Conservation (phyloP, 2,888 invertebrate genomes). For the Oscheius sp. region DNA sequence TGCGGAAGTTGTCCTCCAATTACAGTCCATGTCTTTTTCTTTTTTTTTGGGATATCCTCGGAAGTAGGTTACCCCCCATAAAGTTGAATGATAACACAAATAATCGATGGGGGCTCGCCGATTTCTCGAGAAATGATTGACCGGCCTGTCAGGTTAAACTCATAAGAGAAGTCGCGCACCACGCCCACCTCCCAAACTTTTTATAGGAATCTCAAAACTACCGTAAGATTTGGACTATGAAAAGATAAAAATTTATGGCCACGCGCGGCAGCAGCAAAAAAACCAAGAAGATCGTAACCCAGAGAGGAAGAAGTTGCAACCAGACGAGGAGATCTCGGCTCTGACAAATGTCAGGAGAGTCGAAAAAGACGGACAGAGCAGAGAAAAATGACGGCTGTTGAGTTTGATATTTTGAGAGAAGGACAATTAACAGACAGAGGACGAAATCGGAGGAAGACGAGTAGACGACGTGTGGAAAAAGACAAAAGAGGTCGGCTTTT, state of each 20-base stretch:
- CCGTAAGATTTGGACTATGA: not conserved
- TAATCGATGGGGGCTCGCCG: conserved; percentile 34
- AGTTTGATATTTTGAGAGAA: no score
- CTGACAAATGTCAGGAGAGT: not conserved
- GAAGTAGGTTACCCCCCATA: conserved; percentile 13
- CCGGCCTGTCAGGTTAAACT: conserved; percentile 25
- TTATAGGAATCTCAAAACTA: not conserved
- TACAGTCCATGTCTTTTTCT: no score
- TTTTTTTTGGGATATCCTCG: no score
- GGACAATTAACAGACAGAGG: not conserved
- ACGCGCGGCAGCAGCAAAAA: not conserved
- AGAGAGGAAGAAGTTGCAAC: not conserved
- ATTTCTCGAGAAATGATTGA: conserved; percentile 36
- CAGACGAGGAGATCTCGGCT: not conserved
- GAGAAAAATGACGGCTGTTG: not conserved
- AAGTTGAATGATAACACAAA: conserved; percentile 36
- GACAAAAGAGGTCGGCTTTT: conserved; percentile 6
- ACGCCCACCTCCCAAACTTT: no score
- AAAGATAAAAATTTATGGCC: conserved; percentile 10
- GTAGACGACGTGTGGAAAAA: not conserved
- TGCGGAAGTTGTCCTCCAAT: no score
- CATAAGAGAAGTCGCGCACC: conserved; percentile 19
- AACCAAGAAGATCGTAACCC: not conserved
- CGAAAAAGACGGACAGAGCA: conserved; percentile 1
- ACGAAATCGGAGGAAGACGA: not conserved